phyloP scores from a whole-genome alignment of 2,113 vertebrate species.

The Erinaceus europaeus region DNA sequence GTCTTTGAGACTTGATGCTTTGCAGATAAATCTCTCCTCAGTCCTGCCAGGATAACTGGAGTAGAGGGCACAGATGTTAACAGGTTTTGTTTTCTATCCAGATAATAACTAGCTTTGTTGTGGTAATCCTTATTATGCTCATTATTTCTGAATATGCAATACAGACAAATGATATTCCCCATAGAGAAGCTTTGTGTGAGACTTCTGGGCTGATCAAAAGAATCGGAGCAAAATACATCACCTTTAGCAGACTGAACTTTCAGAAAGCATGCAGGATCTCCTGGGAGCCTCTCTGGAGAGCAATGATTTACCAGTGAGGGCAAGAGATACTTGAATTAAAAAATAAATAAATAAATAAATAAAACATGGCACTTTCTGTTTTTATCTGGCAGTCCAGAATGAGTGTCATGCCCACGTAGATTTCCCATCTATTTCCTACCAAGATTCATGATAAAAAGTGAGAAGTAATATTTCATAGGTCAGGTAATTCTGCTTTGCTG shows the following conservation, averaged over 20 bases:
- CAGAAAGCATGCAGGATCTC: neutral
- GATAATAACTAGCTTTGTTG: slow-evolving; percentile 36
- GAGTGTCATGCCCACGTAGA: neutral
- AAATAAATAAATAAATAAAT: no score
- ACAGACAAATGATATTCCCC: neutral
- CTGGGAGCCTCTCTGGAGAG: neutral
- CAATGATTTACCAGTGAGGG: neutral
- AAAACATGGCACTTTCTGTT: neutral
- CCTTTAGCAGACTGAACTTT: neutral
- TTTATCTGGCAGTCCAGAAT: neutral
- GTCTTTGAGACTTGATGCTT: neutral
- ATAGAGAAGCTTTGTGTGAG: slow-evolving; percentile 27
- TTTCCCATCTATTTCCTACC: slow-evolving; percentile 61
- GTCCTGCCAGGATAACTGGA: neutral
- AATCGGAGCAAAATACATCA: neutral
- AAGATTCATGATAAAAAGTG: slow-evolving; percentile 44
- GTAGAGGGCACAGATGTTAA: slow-evolving; percentile 5
- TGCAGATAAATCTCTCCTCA: slow-evolving; percentile 15
- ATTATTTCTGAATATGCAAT: slow-evolving; percentile 44
- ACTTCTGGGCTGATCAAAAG: neutral
- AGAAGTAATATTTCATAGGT: slow-evolving; percentile 59
- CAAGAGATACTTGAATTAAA: neutral
- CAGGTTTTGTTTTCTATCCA: slow-evolving; percentile 46
- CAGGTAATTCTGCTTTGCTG: slow-evolving; percentile 48
- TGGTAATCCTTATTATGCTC: slow-evolving; percentile 1